phyloP scores from a whole-genome alignment of 2,888 invertebrate species.

The Ophioninae sp. region DNA sequence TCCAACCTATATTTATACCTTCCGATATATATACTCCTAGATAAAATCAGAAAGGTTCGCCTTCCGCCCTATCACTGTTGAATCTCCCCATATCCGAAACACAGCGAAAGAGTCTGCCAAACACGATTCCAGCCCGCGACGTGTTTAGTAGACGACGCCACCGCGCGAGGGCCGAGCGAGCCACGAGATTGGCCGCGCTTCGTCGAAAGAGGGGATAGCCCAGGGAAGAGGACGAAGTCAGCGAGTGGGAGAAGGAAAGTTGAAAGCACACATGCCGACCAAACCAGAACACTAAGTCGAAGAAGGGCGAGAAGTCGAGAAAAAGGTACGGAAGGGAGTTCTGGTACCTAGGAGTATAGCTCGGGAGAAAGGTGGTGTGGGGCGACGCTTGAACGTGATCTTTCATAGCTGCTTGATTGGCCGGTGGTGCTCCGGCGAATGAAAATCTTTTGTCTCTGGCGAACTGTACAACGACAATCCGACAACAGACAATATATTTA shows the following conservation, averaged over 20 bases:
- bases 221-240: neutral
- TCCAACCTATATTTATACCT: too few species aligned
- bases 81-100: neutral
- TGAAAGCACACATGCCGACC: neutral
- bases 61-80: too few species aligned
- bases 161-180: constrained; percentile 27
- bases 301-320: constrained; percentile 34
- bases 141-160: constrained; percentile 7
- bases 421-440: constrained; percentile 67
- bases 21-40: too few species aligned
- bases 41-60: too few species aligned
- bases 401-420: constrained; percentile 80
- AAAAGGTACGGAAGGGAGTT: constrained; percentile 53
- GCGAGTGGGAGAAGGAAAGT: neutral
- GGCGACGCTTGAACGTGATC: constrained; percentile 78
- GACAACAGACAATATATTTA: constrained; percentile 77
- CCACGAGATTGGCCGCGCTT: constrained; percentile 9
- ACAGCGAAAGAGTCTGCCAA: neutral
- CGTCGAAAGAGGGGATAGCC: neutral
- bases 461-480: constrained; percentile 23
- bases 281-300: constrained; percentile 17
- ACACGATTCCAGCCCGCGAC: neutral
- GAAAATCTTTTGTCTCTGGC: constrained; percentile 75
- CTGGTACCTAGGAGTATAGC: constrained; percentile 69
- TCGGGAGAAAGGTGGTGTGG: constrained; percentile 48